Base-by-base conservation (phyloP, 2,888 invertebrate genomes). In the Melanotus villosus region DNA sequence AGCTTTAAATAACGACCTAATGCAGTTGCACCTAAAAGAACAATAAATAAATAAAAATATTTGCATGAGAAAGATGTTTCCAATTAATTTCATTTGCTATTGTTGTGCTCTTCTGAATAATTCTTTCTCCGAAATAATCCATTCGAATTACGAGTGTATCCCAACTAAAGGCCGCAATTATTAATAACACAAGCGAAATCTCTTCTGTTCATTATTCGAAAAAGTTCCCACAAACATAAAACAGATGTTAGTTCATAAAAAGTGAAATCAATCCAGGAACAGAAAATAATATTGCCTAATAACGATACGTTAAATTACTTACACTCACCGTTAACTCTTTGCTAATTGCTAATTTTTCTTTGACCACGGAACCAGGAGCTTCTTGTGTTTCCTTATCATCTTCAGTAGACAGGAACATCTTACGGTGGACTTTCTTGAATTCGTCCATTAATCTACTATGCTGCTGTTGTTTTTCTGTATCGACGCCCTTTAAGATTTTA, bases 401-500 rank as follows among this genome's bases (percentile, higher is more conserved):
- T 19, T 68, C 74, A 4, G 68, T 50, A 10, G 79, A 85, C 70
- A 89, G 87, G 82, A 96, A 96, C 95, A 96, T 96, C 86, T 92
- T 93, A 78, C 91, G 89, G 84, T 96, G 95, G 3, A 94, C 95
- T 80, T 92, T 91, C 83, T 93, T 94, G 83, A 96, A 96, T 85
- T 96, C 96, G 83, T 95, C 92, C 93, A 96, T 96, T 72, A 96
- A 84, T 76, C 92, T 92, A 75, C 90, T 89, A 79, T 93, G 93
- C 75, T 91, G 90, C 77, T 89, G 89, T 76, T 90, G 89, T 80
- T 90, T 89, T 71, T 91, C 91, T 58, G 88, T 87, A 73, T 89
- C 89, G 19, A 84, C 87, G 73, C 78, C 84, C 78, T 85, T 88
- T 83, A 84, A 75, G 36, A 79, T 65, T 67, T 82, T 79, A 64